Evolutionary conservation across 2,797 vertebrate species (phyloP).

Genomic region (Melanogrammus aeglefinus): DNA sequence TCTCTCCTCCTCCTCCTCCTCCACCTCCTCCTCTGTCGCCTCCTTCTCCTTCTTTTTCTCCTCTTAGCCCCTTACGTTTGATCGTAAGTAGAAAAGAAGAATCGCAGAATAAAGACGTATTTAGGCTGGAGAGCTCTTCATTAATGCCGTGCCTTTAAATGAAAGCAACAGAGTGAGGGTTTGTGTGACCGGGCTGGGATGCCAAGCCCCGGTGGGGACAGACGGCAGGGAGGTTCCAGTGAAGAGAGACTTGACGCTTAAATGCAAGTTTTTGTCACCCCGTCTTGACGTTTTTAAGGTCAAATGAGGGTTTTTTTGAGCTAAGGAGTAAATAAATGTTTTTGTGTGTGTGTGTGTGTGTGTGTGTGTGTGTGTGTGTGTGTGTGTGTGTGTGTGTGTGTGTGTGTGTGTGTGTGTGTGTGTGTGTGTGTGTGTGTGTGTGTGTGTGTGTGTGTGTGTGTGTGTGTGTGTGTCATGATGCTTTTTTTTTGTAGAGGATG

Average conservation of each 20-base stretch:
- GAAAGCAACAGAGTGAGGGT: slow-evolving; percentile 75
- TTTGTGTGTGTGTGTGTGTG: too few species aligned
- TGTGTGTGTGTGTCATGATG: too few species aligned
- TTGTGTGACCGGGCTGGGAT: slow-evolving; percentile 73
- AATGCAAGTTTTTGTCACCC: background rate
- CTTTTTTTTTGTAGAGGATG: too few species aligned
- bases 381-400: too few species aligned
- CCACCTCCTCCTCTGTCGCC: slow-evolving; percentile 76
- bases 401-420: too few species aligned
- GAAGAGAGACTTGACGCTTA: background rate
- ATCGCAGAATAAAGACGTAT: slow-evolving; percentile 87
- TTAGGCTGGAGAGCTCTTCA: slow-evolving; percentile 94
- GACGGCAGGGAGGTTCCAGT: slow-evolving; percentile 24
- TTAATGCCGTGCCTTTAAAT: slow-evolving; percentile 84
- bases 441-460: too few species aligned
- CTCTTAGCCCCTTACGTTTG: background rate
- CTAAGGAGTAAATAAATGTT: background rate
- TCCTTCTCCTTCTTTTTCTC: slow-evolving; percentile 18
- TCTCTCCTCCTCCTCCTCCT: slow-evolving; percentile 70
- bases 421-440: too few species aligned
- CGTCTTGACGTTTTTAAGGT: background rate
- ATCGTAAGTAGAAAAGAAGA: slow-evolving; percentile 59
- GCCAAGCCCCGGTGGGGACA: slow-evolving; percentile 54
- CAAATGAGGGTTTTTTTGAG: background rate
- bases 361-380: too few species aligned